Base-by-base conservation (phyloP, 2,797 vertebrate genomes). In the Leptatherina wallacei region DNA sequence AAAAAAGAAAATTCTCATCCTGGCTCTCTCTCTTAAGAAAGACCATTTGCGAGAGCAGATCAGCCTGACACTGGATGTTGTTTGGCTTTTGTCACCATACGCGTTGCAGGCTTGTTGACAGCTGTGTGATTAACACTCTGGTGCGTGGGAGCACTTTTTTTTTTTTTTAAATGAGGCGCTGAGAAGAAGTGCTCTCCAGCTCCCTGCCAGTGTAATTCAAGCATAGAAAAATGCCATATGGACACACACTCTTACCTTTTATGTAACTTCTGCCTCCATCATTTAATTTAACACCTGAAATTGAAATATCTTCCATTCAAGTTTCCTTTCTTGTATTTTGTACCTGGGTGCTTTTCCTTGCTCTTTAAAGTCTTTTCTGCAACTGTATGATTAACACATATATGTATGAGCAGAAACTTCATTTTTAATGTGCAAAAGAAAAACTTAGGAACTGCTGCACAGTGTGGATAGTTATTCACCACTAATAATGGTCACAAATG, bases 401-500 rank as follows among this genome's bases (percentile, higher is more conserved):
- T 16, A 6, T 35, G 7, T 13, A 33, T 42, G 32, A 29, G 18
- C n/a, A 32, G 30, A 67, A 30, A 42, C 2, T 22, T 57, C 1
- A 56, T 20, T 52, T 27, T 12, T 11, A 24, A 24, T 12, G 29
- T 69, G 64, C 18, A 16, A 16, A 40, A 40, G 5, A 11, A 38
- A 38, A 38, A 38, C 3, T 38, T 67, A 73, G 35, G 79, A 67
- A 33, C 77, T 61, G 73, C 59, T 82, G 75, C 79, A 74, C 62
- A 70, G 27, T 57, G 68, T 62, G 63, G 75, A 78, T 73, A 61
- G 61, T 71, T 77, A 73, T 61, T 83, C 73, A 69, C 60, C 27
- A 44, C 66, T 73, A 71, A 73, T 70, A 80, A 78, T 70, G 71
- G 62, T 54, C 55, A 69, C 40, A 78, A 78, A 75, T 73, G 55